phyloP scores from a whole-genome alignment of 2,797 vertebrate species.

The Danio kyathit region DNA sequence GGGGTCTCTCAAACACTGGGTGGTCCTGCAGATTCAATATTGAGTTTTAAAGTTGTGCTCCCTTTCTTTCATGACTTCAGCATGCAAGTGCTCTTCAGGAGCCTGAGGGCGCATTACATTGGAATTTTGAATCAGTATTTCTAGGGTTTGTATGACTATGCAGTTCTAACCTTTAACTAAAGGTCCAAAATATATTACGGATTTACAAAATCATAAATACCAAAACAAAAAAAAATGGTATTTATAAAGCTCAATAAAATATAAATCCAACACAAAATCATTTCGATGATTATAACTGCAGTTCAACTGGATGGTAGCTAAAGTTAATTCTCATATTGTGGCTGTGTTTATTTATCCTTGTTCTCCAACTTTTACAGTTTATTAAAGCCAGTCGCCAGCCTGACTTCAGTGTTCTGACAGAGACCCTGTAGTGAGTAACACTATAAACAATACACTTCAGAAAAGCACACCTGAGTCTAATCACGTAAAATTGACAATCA shows the following conservation, averaged over 20 bases:
- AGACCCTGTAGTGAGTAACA: background rate
- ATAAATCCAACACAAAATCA: background rate
- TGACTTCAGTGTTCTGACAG: background rate
- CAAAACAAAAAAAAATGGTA: too few species aligned
- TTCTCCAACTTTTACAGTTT: background rate
- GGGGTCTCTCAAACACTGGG: conserved; percentile 9
- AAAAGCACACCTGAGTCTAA: background rate
- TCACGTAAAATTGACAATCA: background rate
- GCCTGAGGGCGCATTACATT: background rate
- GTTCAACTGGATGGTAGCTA: background rate
- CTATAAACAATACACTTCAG: too few species aligned
- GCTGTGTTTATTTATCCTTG: background rate
- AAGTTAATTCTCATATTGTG: background rate
- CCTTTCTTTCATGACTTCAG: conserved; percentile 10
- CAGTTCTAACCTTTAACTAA: background rate
- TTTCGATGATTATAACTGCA: too few species aligned
- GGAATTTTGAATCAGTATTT: background rate
- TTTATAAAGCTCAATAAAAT: background rate
- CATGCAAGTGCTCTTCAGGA: conserved; percentile 7
- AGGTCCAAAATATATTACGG: background rate
- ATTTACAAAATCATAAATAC: background rate
- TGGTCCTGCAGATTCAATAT: conserved; percentile 19
- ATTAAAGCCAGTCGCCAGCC: background rate
- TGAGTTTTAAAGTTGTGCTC: conserved; percentile 16
- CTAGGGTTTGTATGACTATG: background rate